Base-by-base conservation (phyloP, 2,888 invertebrate genomes). In the Amiota mariae region DNA sequence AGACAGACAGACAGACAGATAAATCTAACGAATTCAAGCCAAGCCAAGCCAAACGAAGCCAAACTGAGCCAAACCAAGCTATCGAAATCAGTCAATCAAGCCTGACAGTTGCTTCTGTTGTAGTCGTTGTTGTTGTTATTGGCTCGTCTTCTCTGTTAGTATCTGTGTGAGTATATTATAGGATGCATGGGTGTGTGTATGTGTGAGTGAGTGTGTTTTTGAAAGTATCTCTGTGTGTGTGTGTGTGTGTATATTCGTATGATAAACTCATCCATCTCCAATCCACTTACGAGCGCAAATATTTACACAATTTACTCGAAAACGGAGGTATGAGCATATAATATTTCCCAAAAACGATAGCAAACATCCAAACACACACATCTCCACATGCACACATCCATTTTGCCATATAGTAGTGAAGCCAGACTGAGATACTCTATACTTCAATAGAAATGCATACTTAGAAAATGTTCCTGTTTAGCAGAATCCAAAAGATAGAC, bases 201-300 rank as follows among this genome's bases (percentile, higher is more conserved):
- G 11, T 18, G 20, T 20, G n/a, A 8, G 57, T 59, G 11, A 10
- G 20, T 20, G n/a, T 15, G 57, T 59, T 20, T 59, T 12, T 20
- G 3, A 12, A 9, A 11, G 11, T 67, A 47, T 18, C 47, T 63
- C 10, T 36, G 24, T 12, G 20, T 66, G n/a, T n/a, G n/a, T n/a
- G n/a, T n/a, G n/a, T 63, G 13, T 36, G 24, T 12, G 20, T 66
- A 20, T 59, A 18, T 47, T 12, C 57, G 47, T 66, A 77, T 87
- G 87, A 88, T 88, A 87, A 88, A 87, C 87, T 87, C 87, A 87
- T 88, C 87, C 87, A 88, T 88, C 87, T 87, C 82, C 87, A 88
- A 88, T 88, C 87, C 88, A 88, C 87, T 88, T 88, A 88, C 87
- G 83, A 87, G 84, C 76, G 81, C 88, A 88, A 88, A 88, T 88